These are phyloP conservation scores for Agriopis marginaria DNA, from an alignment of 2,888 invertebrate species.

Conservation along the genomic window DNA sequence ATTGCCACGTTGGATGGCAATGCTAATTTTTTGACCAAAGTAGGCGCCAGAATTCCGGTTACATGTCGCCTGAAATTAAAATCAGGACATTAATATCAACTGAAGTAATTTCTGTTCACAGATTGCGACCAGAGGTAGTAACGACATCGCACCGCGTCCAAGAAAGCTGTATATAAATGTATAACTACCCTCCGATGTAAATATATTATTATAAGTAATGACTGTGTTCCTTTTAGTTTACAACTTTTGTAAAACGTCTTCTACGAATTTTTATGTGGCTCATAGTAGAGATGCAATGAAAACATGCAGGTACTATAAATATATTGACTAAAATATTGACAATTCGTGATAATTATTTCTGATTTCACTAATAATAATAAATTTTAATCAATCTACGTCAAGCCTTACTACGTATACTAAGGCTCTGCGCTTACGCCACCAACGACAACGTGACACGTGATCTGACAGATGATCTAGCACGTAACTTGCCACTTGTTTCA, in stretches of 20 bases:
- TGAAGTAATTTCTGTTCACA: conserved; percentile 63
- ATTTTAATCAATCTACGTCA: no score
- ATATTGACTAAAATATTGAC: neutral
- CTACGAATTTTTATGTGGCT: conserved; percentile 54
- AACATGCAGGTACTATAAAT: neutral
- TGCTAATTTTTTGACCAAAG: no score
- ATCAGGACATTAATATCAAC: neutral
- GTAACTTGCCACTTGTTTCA: no score
- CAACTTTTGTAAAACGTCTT: conserved; percentile 57
- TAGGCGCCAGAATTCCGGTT: no score
- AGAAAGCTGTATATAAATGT: conserved; percentile 94
- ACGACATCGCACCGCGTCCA: conserved; percentile 95
- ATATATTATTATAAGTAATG: conserved; percentile 55
- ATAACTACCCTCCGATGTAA: conserved; percentile 64
- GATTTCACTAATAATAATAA: no score
- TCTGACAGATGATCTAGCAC: no score
- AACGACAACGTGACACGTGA: no score
- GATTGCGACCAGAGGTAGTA: conserved; percentile 93
- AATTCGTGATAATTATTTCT: neutral
- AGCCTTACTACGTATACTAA: no score
- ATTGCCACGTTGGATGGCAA: no score
- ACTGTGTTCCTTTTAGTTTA: conserved; percentile 72
- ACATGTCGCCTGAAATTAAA: no score
- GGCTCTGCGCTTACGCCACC: no score
- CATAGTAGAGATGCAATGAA: conserved; percentile 14